A percentile compares a stretch with the other conserved stretches of the same genome.
Conservation (phyloP, 2,113 vertebrate species). For the Hemichromis elongatus region DNA sequence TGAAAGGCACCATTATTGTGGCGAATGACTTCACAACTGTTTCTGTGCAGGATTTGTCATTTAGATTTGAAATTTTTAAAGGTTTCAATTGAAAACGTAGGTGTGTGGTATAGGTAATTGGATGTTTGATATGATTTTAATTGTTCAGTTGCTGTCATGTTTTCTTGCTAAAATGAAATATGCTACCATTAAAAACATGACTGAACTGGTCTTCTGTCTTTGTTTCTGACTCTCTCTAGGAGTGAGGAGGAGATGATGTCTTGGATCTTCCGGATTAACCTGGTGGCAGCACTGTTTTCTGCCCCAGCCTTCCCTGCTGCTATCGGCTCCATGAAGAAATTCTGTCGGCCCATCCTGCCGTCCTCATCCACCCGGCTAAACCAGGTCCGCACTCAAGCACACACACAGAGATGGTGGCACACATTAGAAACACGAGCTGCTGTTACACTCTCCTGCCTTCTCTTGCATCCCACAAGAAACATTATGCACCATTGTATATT, state of each 20-base stretch:
- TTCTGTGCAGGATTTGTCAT: background rate
- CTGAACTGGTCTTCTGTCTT: background rate
- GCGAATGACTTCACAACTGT: background rate
- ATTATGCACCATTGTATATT: background rate
- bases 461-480: background rate
- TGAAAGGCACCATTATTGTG: background rate
- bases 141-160: background rate
- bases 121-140: background rate
- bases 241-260: conserved; percentile 97
- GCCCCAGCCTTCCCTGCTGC: conserved; percentile 94
- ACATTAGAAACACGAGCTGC: background rate
- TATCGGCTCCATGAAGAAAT: conserved; percentile 97
- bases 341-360: conserved; percentile 88
- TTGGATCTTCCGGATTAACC: conserved; percentile 94
- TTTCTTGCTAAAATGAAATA: background rate
- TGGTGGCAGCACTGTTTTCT: conserved; percentile 93
- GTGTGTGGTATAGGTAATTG: background rate
- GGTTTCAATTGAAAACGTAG: background rate
- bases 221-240: conserved; percentile 54
- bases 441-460: background rate
- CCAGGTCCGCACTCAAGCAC: conserved; percentile 68
- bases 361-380: conserved; percentile 84
- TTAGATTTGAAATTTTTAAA: background rate
- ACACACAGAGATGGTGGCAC: background rate
- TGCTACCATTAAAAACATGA: background rate